A percentile compares a stretch with the other conserved stretches of the same genome.
phyloP scores from a whole-genome alignment of 2,113 vertebrate genomes.

The Prietella phreatophila region DNA sequence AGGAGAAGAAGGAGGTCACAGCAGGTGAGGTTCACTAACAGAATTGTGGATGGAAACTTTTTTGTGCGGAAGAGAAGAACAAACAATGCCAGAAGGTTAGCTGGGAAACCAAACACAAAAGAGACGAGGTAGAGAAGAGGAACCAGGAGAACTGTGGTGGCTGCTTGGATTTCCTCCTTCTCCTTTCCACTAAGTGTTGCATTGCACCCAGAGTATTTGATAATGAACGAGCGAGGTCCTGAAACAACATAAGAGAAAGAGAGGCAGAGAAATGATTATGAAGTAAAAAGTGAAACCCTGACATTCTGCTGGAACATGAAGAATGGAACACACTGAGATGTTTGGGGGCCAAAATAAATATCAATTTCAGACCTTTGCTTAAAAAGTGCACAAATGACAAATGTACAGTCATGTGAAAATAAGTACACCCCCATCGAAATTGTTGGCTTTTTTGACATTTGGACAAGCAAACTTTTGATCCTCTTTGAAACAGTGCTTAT shows the following conservation, averaged over 20 bases:
- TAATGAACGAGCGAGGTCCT: conserved; percentile 38
- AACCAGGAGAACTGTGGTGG: conserved; percentile 66
- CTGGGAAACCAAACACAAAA: conserved; percentile 76
- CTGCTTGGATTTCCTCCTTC: conserved; percentile 59
- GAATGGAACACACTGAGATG: neutral
- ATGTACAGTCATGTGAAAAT: too few species aligned
- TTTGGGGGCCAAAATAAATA: neutral
- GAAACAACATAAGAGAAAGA: neutral
- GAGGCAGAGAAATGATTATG: neutral
- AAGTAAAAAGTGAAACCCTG: neutral
- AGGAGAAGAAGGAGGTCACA: conserved; percentile 78
- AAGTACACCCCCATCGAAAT: too few species aligned
- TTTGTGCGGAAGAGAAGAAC: conserved; percentile 76
- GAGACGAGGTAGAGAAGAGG: conserved; percentile 75
- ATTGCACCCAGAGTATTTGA: conserved; percentile 50
- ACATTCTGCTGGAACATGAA: neutral
- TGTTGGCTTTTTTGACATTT: too few species aligned
- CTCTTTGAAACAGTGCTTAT: too few species aligned
- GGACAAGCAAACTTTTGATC: too few species aligned
- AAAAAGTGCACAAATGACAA: neutral
- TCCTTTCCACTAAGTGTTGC: conserved; percentile 58
- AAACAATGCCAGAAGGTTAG: conserved; percentile 82
- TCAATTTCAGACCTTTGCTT: neutral
- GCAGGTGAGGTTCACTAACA: conserved; percentile 82
- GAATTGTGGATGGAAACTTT: conserved; percentile 72